Conservation (phyloP, 2,113 vertebrate species). For the Scortum barcoo region DNA sequence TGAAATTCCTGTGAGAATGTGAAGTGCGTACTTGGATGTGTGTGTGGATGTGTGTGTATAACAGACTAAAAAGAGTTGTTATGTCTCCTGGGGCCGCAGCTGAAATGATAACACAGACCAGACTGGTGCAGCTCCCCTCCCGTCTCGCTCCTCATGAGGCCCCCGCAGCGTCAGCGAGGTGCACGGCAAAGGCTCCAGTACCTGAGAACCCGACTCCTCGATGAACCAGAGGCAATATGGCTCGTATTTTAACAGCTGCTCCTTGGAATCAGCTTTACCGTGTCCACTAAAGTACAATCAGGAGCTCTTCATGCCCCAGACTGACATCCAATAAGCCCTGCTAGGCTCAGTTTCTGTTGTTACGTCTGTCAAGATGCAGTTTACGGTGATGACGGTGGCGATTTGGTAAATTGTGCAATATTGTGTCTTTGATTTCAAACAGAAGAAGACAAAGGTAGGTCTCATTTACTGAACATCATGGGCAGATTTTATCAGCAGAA, state of each 20-base stretch:
- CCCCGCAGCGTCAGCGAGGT: slow-evolving; percentile 42
- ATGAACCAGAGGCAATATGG: slow-evolving; percentile 18
- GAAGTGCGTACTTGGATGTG: background rate
- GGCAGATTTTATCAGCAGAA: background rate
- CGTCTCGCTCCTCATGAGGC: slow-evolving; percentile 53
- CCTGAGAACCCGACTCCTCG: background rate
- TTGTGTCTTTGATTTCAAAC: too few relatives aligned
- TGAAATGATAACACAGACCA: slow-evolving; percentile 78
- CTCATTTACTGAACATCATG: too few relatives aligned
- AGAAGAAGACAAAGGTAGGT: too few relatives aligned
- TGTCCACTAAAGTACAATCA: too few relatives aligned
- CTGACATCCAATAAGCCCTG: background rate
- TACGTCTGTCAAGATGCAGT: background rate
- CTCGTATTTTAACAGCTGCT: background rate
- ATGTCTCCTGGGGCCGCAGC: slow-evolving; percentile 67
- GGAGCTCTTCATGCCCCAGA: background rate
- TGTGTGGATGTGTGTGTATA: slow-evolving; percentile 29
- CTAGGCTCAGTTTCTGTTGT: background rate
- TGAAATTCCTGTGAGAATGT: slow-evolving; percentile 42
- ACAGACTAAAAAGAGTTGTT: slow-evolving; percentile 60
- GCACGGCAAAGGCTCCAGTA: slow-evolving; percentile 15
- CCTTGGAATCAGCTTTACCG: too few relatives aligned
- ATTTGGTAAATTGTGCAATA: too few relatives aligned
- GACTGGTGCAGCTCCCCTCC: slow-evolving; percentile 50
- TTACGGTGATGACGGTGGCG: too few relatives aligned